Evolutionary conservation across 2,797 vertebrate species (phyloP), one percentile per base, ranked within the genome.

Genomic region (Phoxinus dragarum): DNA sequence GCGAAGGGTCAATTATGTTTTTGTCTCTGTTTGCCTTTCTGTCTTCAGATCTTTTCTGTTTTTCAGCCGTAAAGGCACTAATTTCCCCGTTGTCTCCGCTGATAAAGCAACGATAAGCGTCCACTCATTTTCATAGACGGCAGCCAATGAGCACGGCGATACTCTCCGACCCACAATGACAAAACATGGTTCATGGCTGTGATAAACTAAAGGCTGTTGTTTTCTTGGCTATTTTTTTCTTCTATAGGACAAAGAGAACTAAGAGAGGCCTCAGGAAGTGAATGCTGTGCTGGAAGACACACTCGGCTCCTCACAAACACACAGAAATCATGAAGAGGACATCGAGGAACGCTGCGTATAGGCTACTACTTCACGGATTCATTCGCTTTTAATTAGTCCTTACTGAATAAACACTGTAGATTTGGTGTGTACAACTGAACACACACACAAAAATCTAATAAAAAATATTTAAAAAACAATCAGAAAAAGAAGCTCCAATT

Each of bases 201-300:
- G 3, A 36, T 36, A 12, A 54, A 52, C 27, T 82, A 34, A 83
- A 61, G 8, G 6, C 31, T 47, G 17, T 40, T 23, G 2, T 82
- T 23, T 64, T 49, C 27, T 21, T 74, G 72, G 8, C 47, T n/a
- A 27, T 36, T 44, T 27, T 27, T 61, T 38, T 8, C 23, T 89
- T 86, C 87, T 73, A 83, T 88, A 96, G 95, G 83, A 91, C 94
- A 68, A 96, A 96, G 89, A 92, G 94, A 85, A 92, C 91, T 69
- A 96, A 96, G 88, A 92, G 95, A 88, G 95, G 93, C 82, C 89
- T 95, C 38, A 95, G 95, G 91, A 95, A 95, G 90, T 96, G 92
- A 86, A 86, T 5, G 36, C 7, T 27, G 40, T 68, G 12, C 56
- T 83, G 16, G 59, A 66, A 80, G n/a, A 66, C 77, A 4, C 4